Conservation (phyloP, 2,797 vertebrate genomes). For the Carapus acus region DNA sequence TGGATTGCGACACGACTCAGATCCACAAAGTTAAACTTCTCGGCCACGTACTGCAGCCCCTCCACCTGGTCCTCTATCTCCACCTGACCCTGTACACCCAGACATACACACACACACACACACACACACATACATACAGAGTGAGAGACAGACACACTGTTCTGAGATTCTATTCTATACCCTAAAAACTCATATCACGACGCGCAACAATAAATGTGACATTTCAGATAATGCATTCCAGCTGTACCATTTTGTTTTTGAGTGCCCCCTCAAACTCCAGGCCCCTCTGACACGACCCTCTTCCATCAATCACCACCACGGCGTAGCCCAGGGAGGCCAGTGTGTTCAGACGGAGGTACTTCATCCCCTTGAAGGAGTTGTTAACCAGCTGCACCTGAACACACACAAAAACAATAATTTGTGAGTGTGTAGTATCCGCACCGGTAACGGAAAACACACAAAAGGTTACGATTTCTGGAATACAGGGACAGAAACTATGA, state of each 20-base stretch:
- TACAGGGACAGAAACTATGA: too few relatives aligned
- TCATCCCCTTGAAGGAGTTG: slow-evolving; percentile 97
- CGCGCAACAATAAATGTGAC: too few relatives aligned
- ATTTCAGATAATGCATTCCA: too few relatives aligned
- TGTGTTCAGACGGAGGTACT: slow-evolving; percentile 92
- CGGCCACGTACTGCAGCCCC: slow-evolving; percentile 89
- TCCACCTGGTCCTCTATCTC: slow-evolving; percentile 98
- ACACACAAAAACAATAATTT: slow-evolving; percentile 7
- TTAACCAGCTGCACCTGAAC: slow-evolving; percentile 93
- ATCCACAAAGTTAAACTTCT: slow-evolving; percentile 94
- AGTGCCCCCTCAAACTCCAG: slow-evolving; percentile 93
- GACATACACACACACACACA: slow-evolving; percentile 3
- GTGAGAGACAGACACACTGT: too few relatives aligned
- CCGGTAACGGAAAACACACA: too few relatives aligned
- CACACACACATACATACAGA: not conserved
- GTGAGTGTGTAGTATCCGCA: too few relatives aligned
- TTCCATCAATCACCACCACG: slow-evolving; percentile 92
- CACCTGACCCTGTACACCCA: slow-evolving; percentile 82
- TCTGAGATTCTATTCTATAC: too few relatives aligned
- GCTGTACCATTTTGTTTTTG: slow-evolving; percentile 92
- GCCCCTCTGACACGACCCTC: slow-evolving; percentile 93
- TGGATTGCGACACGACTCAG: slow-evolving; percentile 92
- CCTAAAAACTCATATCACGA: too few relatives aligned
- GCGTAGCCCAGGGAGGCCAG: slow-evolving; percentile 91
- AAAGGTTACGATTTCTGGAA: too few relatives aligned